These are phyloP conservation scores for Arbacia lixula DNA, from an alignment of 53 echinoderm and acorn worm species.

Conservation along the genomic window DNA sequence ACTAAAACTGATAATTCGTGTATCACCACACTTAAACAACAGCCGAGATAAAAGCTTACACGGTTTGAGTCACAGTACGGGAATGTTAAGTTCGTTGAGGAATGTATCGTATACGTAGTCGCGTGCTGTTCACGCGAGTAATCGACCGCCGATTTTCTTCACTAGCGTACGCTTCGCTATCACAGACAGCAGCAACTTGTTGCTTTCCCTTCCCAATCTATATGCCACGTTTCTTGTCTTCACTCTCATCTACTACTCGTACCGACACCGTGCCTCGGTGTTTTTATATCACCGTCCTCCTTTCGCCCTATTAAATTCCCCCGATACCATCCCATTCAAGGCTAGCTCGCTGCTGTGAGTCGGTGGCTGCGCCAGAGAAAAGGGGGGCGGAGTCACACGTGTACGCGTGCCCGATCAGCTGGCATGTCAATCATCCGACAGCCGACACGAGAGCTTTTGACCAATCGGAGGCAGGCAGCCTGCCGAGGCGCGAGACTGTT, in stretches of 20 bases:
- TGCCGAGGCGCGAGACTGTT: constrained; percentile 10
- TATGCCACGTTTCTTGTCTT: constrained; percentile 26
- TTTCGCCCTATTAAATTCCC: too few relatives aligned
- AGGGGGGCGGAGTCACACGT: constrained; percentile 48
- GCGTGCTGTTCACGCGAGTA: constrained; percentile 55
- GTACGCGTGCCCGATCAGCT: constrained; percentile 58
- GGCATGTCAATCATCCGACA: constrained; percentile 33
- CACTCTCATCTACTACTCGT: constrained; percentile 14
- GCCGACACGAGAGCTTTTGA: background rate
- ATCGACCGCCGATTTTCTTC: too few relatives aligned
- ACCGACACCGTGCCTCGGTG: background rate
- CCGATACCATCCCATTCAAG: constrained; percentile 33
- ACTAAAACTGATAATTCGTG: too few relatives aligned
- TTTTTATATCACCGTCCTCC: constrained; percentile 36
- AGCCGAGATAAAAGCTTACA: too few relatives aligned
- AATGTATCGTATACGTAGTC: constrained; percentile 32
- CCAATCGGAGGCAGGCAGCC: constrained; percentile 28
- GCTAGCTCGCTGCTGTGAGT: background rate
- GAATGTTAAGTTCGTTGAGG: constrained; percentile 40
- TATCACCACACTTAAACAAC: too few relatives aligned
- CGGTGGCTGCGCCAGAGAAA: constrained; percentile 29
- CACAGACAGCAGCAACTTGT: constrained; percentile 45
- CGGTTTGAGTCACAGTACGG: constrained; percentile 1
- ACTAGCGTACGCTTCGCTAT: too few relatives aligned
- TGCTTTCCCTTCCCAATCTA: too few relatives aligned